A percentile compares a stretch with the other conserved stretches of the same genome.
Evolutionary conservation across 2,888 invertebrate genomes (phyloP).

Genomic region (Pyrrhosoma nymphula): DNA sequence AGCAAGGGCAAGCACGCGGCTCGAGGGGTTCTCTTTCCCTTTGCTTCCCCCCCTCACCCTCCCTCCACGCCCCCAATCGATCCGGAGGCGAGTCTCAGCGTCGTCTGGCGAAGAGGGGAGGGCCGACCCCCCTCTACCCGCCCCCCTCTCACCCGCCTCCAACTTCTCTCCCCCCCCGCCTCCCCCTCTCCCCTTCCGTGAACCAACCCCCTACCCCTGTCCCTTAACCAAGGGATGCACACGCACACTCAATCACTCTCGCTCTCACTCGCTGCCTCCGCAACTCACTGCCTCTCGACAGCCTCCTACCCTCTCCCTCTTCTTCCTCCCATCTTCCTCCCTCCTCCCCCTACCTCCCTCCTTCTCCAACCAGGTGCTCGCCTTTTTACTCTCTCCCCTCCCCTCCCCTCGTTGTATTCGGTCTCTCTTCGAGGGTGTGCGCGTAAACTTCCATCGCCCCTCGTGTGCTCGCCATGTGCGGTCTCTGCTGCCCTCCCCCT

Average conservation of each 20-base stretch:
- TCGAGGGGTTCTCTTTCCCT: not conserved
- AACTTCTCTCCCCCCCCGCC: not conserved
- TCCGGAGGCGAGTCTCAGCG: constrained; percentile 52
- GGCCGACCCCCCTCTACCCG: not conserved
- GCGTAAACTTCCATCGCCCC: not conserved
- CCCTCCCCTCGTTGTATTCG: too few species aligned
- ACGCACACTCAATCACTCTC: too few species aligned
- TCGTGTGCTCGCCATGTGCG: too few species aligned
- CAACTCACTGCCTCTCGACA: not conserved
- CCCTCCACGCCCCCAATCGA: constrained; percentile 52
- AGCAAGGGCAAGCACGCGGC: too few species aligned
- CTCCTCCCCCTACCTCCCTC: too few species aligned
- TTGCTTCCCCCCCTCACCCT: not conserved
- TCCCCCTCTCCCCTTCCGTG: not conserved
- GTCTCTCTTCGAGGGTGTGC: not conserved
- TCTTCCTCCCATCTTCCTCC: not conserved
- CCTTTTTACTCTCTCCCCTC: too few species aligned
- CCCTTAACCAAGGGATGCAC: too few species aligned
- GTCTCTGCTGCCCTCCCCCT: not conserved
- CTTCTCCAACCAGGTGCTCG: too few species aligned
- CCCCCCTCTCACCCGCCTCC: not conserved
- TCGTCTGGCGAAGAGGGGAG: constrained; percentile 33
- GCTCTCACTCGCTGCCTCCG: too few species aligned
- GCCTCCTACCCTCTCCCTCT: not conserved
- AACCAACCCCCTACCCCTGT: not conserved